Evolutionary conservation across 2,797 vertebrate species (phyloP), one percentile per base, ranked within the genome.

Genomic region (Microctenopoma lineatum): DNA sequence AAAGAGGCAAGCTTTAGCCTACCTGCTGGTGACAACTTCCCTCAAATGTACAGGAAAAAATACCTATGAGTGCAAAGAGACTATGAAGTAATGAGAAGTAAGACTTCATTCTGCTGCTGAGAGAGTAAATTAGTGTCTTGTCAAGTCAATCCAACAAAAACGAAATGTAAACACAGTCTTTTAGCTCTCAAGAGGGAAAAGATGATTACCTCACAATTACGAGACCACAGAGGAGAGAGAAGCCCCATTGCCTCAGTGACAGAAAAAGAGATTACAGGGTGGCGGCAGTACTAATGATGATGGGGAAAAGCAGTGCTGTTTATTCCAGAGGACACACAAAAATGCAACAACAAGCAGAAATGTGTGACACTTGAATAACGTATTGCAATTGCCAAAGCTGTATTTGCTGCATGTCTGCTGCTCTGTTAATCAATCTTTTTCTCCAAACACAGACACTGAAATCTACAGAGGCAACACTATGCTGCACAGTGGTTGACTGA

Each of bases 201-300:
- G 87, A 91, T 89, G 87, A 92, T 92, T 90, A 89, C 88, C 77
- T 85, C 81, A 87, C 85, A 90, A 91, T 90, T 92, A 91, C 52
- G 46, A 85, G 81, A 88, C 88, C 86, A 83, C 85, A 84, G 81
- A 83, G 65, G 59, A 83, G 74, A 90, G 82, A 83, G 84, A 87
- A 87, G 83, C 79, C 77, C 79, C 72, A 83, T 66, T 84, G 84
- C 81, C 75, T 88, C 73, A 42, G 78, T 83, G 82, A 89, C 81
- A 87, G 82, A 76, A 76, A 77, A 82, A 85, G 79, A 88, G 86
- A 92, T 92, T 87, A 91, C 69, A 89, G 83, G 74, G 78, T 86
- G 85, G 71, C 27, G 4, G 84, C 66, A 50, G 69, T 61, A 45
- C 74, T 83, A 81, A 86, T 81, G 84, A 86, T 89, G 86, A 87